Evolutionary conservation across 1,140 invertebrate species (phyloP), one percentile per base, ranked within the genome.

Genomic region (Adoxophyes honmai): DNA sequence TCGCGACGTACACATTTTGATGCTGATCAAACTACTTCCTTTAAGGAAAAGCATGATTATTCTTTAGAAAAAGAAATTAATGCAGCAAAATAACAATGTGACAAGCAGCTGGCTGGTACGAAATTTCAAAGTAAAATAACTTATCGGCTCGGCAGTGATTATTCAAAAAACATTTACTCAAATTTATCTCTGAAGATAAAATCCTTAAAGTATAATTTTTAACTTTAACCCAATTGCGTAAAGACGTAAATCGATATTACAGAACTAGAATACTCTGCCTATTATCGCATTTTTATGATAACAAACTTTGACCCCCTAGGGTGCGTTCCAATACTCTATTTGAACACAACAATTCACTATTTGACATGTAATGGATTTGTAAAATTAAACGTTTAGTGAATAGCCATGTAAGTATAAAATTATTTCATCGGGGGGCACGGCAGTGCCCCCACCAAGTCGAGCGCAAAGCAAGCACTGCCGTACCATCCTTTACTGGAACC

Each of bases 1-100:
- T 61, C 60, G 76, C 48, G 60, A 34, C 54, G 73, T 56, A 18
- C 59, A 67, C 75, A 85, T 85, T 83, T 75, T 88, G 52, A 81
- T 73, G 73, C 58, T 74, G 79, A 81, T 77, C 53, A 81, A 67
- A 58, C 69, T 78, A 63, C 54, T 79, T 75, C 81, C 76, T 70
- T 66, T 79, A 4, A 79, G 57, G 54, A 81, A 70, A 57, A 85
- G 69, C 78, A 86, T 87, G 38, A 73, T 69, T 69, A 70, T 67
- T 62, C 54, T 70, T 62, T 55, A 57, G 37, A 64, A 60, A 60
- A 52, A 36, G 61, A 57, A 55, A 15, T 42, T 33, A 42, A 33
- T 53, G 55, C 44, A 60, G 42, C 33, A 55, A 34, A 34, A 59
- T 11, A 48, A 48, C 16, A 48, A 48, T 48, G 18, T 28, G 42